These are phyloP conservation scores for Pseudochaenichthys georgianus DNA, from an alignment of 2,797 vertebrate genomes.

Conservation along the genomic window DNA sequence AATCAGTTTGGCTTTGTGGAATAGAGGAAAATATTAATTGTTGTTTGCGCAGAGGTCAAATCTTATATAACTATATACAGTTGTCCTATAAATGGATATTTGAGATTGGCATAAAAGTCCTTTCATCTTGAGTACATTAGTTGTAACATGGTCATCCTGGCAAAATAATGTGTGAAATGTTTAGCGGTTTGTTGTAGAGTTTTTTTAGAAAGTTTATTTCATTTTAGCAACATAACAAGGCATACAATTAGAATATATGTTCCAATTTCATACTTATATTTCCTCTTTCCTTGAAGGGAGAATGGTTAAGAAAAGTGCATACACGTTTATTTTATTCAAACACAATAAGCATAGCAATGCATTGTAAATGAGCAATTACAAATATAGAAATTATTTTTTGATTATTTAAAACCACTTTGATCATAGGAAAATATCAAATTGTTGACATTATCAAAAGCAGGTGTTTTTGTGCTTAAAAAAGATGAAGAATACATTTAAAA, in stretches of 20 bases:
- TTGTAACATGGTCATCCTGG: background rate
- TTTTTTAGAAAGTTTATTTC: conserved; percentile 66
- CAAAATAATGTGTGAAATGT: background rate
- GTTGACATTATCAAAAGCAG: background rate
- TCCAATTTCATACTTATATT: conserved; percentile 17
- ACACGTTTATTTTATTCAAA: conserved; percentile 20
- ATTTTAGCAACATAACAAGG: conserved; percentile 25
- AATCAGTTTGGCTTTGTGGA: too few relatives aligned
- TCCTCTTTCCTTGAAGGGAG: background rate
- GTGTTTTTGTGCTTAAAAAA: background rate
- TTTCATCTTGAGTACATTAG: too few relatives aligned
- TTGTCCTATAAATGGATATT: too few relatives aligned
- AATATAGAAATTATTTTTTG: conserved; percentile 11
- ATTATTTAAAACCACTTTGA: conserved; percentile 3
- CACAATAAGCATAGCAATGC: conserved; percentile 25
- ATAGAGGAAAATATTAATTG: too few relatives aligned
- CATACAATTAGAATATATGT: conserved; percentile 24
- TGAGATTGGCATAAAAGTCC: too few relatives aligned
- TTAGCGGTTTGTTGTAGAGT: background rate
- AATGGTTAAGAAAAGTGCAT: conserved; percentile 50
- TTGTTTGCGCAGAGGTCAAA: too few relatives aligned
- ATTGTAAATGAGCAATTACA: conserved; percentile 13
- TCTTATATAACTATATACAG: too few relatives aligned
- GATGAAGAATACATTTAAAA: background rate
- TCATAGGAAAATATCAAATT: conserved; percentile 7